phyloP scores from a whole-genome alignment of 2,113 vertebrate genomes.

The Sorex fumeus region DNA sequence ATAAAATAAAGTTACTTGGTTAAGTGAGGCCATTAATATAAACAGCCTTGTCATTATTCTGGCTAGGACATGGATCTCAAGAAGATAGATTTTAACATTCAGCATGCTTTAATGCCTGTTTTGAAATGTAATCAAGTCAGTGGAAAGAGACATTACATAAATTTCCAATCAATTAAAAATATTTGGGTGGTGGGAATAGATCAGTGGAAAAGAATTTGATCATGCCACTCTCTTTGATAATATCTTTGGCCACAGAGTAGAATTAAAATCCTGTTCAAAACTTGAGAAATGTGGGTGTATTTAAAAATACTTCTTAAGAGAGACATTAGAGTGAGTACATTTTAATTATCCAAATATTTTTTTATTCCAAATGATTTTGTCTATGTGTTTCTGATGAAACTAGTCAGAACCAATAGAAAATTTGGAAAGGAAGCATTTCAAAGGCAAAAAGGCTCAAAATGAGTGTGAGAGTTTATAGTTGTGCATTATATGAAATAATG shows the following conservation, averaged over 20 bases:
- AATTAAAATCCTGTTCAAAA: slow-evolving; percentile 37
- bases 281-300: slow-evolving; percentile 8
- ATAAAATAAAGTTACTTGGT: slow-evolving; percentile 55
- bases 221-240: background rate
- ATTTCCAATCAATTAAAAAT: slow-evolving; percentile 51
- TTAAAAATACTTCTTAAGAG: slow-evolving; percentile 50
- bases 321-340: background rate
- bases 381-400: background rate
- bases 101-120: slow-evolving; percentile 39
- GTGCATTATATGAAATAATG: background rate
- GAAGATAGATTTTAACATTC: slow-evolving; percentile 25
- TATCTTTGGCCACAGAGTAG: background rate
- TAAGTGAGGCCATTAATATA: slow-evolving; percentile 52
- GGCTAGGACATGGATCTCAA: background rate
- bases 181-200: slow-evolving; percentile 10
- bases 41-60: slow-evolving; percentile 28
- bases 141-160: slow-evolving; percentile 51
- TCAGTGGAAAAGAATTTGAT: background rate
- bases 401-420: slow-evolving; percentile 27
- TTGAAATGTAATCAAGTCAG: slow-evolving; percentile 34
- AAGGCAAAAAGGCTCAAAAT: slow-evolving; percentile 46
- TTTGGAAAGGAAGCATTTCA: slow-evolving; percentile 36
- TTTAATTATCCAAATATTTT: slow-evolving; percentile 14
- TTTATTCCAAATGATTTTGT: slow-evolving; percentile 2
- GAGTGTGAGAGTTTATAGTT: background rate